Base-by-base conservation (phyloP, 2,797 vertebrate genomes). In the Calcarius lapponicus region DNA sequence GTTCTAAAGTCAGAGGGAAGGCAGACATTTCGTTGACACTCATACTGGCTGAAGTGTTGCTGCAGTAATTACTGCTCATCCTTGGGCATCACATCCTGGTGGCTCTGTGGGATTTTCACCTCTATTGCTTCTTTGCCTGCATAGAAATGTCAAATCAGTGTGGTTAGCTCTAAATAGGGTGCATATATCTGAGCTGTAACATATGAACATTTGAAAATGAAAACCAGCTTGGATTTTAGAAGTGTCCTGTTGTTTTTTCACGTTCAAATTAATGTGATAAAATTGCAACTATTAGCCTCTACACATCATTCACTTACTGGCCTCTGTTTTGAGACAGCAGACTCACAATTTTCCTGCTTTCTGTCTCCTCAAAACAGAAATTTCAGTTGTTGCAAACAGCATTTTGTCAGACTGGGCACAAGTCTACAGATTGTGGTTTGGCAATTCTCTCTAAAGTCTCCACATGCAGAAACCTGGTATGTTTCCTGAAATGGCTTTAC, bases 1-100 rank as follows among this genome's bases (percentile, higher is more conserved):
- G 99, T 96, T 99, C 99, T 98, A 99, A 97, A 90, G 99, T 99
- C 97, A 99, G 97, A 65, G 99, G 98, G 97, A 99, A 98, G 89
- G 98, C 98, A 95, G 98, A 98, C 96, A 98, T 98, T 96, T 99
- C 98, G 24, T 98, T 98, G 97, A 98, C 98, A 65, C 98, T 99
- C 98, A 99, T 99, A 95, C 98, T 98, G 97, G 98, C 97, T 95
- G 99, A 98, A 94, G 98, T 98, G 98, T 99, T 99, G 98, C 98
- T 98, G 94, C 98, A 99, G 97, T 98, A 98, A 97, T 97, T 97
- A 96, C 98, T 99, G 98, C 98, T 99, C 99, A 99, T 99, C 90
- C 32, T 98, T 97, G 95, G 96, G 25, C 42, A 93, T 97, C 92
- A 96, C 97, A 98, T 98, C 73, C 53, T 95, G 92, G 67, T n/a